A percentile compares a stretch with the other conserved stretches of the same genome.
Conservation (phyloP, 2,797 vertebrate genomes). For the Clamator glandarius region DNA sequence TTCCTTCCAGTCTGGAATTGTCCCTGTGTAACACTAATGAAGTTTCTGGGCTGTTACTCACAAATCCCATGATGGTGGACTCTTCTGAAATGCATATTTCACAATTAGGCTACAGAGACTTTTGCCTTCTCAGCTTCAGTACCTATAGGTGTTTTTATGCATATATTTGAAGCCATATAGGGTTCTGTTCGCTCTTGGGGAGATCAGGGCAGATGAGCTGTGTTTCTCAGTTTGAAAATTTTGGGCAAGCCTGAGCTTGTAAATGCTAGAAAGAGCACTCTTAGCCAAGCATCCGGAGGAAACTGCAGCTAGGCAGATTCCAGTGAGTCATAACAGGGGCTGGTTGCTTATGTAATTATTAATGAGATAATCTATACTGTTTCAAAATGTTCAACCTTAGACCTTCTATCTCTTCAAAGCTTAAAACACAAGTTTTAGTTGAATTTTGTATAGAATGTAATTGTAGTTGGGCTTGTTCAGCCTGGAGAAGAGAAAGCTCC, state of each 20-base stretch:
- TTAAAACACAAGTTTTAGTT: neutral
- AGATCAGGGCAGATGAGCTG: neutral
- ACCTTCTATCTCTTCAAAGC: neutral
- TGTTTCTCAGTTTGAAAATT: neutral
- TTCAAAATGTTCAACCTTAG: neutral
- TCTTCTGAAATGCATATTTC: neutral
- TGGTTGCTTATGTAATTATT: neutral
- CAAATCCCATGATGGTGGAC: rapidly evolving
- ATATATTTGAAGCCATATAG: rapidly evolving
- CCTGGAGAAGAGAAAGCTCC: too few relatives aligned
- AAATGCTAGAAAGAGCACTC: neutral
- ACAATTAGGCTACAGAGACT: rapidly evolving
- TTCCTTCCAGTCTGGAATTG: neutral
- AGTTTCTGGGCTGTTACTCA: neutral
- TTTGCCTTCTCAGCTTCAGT: neutral
- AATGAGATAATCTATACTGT: rapidly evolving
- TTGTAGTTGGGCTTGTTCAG: too few relatives aligned
- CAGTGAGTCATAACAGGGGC: neutral
- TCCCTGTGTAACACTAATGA: neutral
- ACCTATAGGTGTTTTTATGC: too few relatives aligned
- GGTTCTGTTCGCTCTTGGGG: neutral
- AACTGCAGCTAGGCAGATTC: neutral
- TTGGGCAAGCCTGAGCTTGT: neutral
- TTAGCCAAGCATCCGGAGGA: neutral
- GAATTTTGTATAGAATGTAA: too few relatives aligned